A percentile compares a stretch with the other conserved stretches of the same genome.
phyloP scores from a whole-genome alignment of 2,888 invertebrate species.

The Antheraea assamensis region DNA sequence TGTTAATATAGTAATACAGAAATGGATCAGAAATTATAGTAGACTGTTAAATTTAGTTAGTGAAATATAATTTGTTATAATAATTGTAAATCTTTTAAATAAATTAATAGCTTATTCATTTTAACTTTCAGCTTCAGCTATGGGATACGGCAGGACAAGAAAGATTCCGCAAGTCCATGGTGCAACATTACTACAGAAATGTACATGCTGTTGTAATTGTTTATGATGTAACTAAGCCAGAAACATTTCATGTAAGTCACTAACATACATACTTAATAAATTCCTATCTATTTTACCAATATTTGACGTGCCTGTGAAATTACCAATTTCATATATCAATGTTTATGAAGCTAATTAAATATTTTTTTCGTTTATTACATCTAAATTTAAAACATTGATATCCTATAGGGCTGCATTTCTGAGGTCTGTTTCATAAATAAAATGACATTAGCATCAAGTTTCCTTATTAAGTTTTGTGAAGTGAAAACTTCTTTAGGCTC shows the following conservation, averaged over 20 bases:
- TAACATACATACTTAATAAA: background rate
- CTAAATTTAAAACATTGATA: background rate
- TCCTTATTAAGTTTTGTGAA: no score
- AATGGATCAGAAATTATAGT: background rate
- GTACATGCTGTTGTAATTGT: constrained; percentile 93
- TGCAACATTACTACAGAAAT: constrained; percentile 91
- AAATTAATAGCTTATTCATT: background rate
- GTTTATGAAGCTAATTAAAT: background rate
- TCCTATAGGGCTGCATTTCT: background rate
- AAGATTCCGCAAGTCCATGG: constrained; percentile 90
- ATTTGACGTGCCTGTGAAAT: background rate
- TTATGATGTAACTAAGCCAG: constrained; percentile 88
- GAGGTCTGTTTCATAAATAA: background rate
- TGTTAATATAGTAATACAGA: background rate
- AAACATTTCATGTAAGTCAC: constrained; percentile 83
- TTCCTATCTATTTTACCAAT: background rate
- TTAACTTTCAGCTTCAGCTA: constrained; percentile 83
- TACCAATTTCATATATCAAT: background rate
- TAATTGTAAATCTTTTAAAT: no score
- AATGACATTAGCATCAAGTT: no score
- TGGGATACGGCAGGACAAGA: constrained; percentile 94
- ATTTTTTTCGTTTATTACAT: background rate
- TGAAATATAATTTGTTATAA: background rate
- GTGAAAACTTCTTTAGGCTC: no score
- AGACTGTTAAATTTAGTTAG: background rate